Base-by-base conservation (phyloP, 2,113 vertebrate species). In the Perognathus longimembris region DNA sequence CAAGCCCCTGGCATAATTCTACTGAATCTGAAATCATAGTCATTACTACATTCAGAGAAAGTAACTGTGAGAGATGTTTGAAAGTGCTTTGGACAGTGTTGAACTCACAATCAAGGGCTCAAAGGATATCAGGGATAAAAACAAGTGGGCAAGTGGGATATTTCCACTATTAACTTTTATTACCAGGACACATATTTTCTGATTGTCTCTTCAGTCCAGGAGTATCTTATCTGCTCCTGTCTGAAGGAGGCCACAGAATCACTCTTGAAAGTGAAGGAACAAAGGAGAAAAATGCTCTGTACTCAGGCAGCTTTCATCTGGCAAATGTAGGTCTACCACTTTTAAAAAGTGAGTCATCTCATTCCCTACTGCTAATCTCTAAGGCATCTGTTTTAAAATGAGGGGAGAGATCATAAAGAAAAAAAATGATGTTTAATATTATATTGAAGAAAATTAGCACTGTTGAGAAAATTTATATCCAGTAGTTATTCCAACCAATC, bases 381-480 rank as follows among this genome's bases (percentile, higher is more conserved):
- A 66, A 85, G 34, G 91, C 88, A 75, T 73, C 67, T 38, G 42
- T 50, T 63, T 77, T 91, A 71, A 66, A 86, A 89, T 59, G 32
- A 40, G 18, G 26, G 7, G 14, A 24, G 15, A 12, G 15, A 34
- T 14, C 12, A 67, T 85, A 32, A 94, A 73, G 64, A 45, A 89
- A 96, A 45, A 89, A 96, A 94, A 76, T 6, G 24, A 88, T 54
- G 21, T 75, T 36, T 50, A 91, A 64, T 76, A 87, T 87, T 92
- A 94, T 77, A 77, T 86, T 88, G 8, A n/a, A 85, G 11, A 59
- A 97, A 84, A 91, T 75, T 85, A 91, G 57, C 28, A 70, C 59
- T 87, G 77, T 70, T 90, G 15, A 50, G 45, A 84, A 95, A 93
- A 79, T n/a, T 74, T 85, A 83, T 78, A 93, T 83, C 84, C 81